Evolutionary conservation across 2,888 invertebrate genomes (phyloP), one percentile per base, ranked within the genome.

Genomic region (Cantharis rufa): DNA sequence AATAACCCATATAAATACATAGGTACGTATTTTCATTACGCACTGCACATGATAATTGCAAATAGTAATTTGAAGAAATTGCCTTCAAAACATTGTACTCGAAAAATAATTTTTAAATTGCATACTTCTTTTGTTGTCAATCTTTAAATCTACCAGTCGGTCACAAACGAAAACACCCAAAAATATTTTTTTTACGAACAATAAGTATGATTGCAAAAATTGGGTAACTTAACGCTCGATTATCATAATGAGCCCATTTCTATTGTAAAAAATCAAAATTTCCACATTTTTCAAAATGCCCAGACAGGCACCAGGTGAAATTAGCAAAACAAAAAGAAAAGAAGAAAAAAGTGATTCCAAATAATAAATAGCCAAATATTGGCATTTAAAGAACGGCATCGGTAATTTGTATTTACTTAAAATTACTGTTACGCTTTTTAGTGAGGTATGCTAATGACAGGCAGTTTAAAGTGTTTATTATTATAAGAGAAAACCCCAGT

Each of bases 1-100:
- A 75, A 75, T 75, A 68, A 75, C 24, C 70, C 74, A 74, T 62
- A 74, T 62, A 48, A 48, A 48, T 48, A 48, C 48, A 48, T 9
- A 32, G n/a, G 7, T 48, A 48, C 48, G 48, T 48, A n/a, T 48
- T 48, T 48, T 48, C 48, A n/a, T 48, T 48, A 48, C 48, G 68
- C 62, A 70, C n/a, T 63, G 70, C 74, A 70, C 70, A 74, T 18
- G 66, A 11, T 74, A 74, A 74, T 74, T 74, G 66, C 27, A 64
- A 64, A 61, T 18, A 70, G 48, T 74, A 63, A 48, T 48, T 48
- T n/a, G 48, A 48, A 48, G 48, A 48, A 48, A 48, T 48, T 48
- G 48, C 48, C 48, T 48, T 48, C 48, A 48, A 48, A 48, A 48
- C 48, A 48, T 48, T 48, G 48, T 48, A n/a, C 48, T 48, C n/a